Conservation (phyloP, 92 coral and sea anemone species). For the Epizoanthus fatuus region DNA sequence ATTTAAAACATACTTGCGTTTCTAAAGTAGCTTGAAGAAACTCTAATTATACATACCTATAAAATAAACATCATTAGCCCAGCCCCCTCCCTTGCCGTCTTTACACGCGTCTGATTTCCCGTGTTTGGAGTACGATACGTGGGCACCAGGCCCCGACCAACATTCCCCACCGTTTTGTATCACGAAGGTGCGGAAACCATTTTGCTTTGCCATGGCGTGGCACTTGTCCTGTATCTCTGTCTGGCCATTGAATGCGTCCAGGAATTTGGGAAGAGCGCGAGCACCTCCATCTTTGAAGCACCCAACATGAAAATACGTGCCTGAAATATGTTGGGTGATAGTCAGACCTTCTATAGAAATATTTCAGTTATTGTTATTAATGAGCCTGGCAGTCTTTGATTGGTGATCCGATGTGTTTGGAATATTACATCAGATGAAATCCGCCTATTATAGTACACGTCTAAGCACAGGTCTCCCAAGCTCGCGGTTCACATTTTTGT, state of each 20-base stretch:
- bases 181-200: slow-evolving; percentile 14
- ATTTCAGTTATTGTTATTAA: too few relatives aligned
- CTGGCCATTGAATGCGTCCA: slow-evolving; percentile 1
- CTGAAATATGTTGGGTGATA: background rate
- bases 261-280: slow-evolving; percentile 6
- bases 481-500: too few relatives aligned
- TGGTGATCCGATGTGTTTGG: too few relatives aligned
- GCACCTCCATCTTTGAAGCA: background rate
- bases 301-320: slow-evolving; percentile 16
- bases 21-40: background rate
- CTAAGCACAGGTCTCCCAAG: too few relatives aligned
- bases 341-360: background rate
- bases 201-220: background rate
- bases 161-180: slow-evolving; percentile 44
- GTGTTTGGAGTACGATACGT: slow-evolving; percentile 15
- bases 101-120: slow-evolving; percentile 36
- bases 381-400: too few relatives aligned
- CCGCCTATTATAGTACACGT: too few relatives aligned
- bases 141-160: slow-evolving; percentile 61
- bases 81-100: slow-evolving; percentile 29
- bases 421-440: too few relatives aligned
- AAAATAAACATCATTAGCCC: slow-evolving; percentile 33
- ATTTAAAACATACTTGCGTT: background rate
- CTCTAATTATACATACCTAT: background rate
- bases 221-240: background rate